Evolutionary conservation across 2,113 vertebrate species (phyloP).

Genomic region (Poeciliopsis prolifica): DNA sequence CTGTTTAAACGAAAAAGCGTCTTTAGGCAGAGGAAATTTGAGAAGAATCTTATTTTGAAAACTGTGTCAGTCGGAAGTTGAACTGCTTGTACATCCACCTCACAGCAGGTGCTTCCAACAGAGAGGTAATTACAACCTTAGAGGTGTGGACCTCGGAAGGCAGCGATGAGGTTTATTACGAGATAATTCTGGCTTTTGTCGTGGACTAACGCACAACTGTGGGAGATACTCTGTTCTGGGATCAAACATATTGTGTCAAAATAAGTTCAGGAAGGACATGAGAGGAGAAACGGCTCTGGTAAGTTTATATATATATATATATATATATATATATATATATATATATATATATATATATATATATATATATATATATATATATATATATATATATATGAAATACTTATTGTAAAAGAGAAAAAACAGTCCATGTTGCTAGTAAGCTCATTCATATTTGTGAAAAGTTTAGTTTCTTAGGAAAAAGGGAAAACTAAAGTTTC

Average conservation of each 20-base stretch:
- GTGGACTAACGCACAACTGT: background rate
- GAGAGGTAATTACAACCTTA: background rate
- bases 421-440: too few species aligned
- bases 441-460: too few species aligned
- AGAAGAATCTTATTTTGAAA: constrained; percentile 48
- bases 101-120: constrained; percentile 30
- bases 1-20: too few species aligned
- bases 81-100: fast-evolving
- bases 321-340: too few species aligned
- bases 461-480: background rate
- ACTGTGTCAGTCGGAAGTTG: fast-evolving
- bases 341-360: too few species aligned
- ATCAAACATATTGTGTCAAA: background rate
- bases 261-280: constrained; percentile 3
- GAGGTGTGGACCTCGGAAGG: background rate
- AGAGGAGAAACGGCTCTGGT: constrained; percentile 29
- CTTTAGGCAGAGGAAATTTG: too few species aligned
- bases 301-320: background rate
- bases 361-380: too few species aligned
- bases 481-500: background rate
- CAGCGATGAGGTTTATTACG: background rate
- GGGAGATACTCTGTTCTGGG: fast-evolving
- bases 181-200: fast-evolving
- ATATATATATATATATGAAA: too few species aligned
- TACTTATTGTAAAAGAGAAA: too few species aligned